These are phyloP conservation scores for Drosophila arawakana DNA, from an alignment of 1,140 invertebrate genomes.

Conservation along the genomic window DNA sequence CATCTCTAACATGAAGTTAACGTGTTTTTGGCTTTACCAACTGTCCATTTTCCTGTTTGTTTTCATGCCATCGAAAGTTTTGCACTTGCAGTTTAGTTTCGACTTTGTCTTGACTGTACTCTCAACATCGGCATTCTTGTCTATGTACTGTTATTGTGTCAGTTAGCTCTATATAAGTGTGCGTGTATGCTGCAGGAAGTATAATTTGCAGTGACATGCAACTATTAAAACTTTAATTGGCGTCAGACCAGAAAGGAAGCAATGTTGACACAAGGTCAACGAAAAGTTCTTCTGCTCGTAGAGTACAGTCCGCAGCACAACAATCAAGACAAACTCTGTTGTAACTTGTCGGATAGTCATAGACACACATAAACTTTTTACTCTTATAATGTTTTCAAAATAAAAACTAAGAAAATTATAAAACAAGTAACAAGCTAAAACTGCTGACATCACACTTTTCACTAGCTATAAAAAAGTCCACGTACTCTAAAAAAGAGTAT, in stretches of 20 bases:
- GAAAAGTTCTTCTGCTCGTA: neutral
- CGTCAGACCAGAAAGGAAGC: slow-evolving; percentile 18
- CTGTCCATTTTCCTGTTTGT: slow-evolving; percentile 23
- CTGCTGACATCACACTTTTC: no score
- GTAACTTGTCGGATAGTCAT: slow-evolving; percentile 1
- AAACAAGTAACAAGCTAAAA: no score
- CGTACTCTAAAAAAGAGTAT: no score
- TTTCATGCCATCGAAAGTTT: slow-evolving; percentile 45
- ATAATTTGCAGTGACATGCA: slow-evolving; percentile 75
- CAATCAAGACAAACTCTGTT: slow-evolving; percentile 15
- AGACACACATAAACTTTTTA: neutral
- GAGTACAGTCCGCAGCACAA: neutral
- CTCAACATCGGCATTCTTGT: slow-evolving; percentile 28
- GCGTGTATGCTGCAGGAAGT: slow-evolving; percentile 47
- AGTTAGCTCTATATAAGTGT: neutral
- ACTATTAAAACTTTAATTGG: slow-evolving; percentile 77
- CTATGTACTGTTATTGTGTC: slow-evolving; percentile 26
- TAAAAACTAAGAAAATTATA: neutral
- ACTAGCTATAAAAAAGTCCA: no score
- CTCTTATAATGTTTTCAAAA: neutral
- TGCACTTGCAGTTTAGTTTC: slow-evolving; percentile 37
- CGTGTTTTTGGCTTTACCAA: neutral
- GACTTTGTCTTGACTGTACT: slow-evolving; percentile 38
- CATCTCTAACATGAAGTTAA: slow-evolving; percentile 1
- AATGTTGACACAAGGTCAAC: slow-evolving; percentile 28